These are phyloP conservation scores for Heliopora coerulea DNA, from an alignment of 92 coral and sea anemone species.

Conservation along the genomic window DNA sequence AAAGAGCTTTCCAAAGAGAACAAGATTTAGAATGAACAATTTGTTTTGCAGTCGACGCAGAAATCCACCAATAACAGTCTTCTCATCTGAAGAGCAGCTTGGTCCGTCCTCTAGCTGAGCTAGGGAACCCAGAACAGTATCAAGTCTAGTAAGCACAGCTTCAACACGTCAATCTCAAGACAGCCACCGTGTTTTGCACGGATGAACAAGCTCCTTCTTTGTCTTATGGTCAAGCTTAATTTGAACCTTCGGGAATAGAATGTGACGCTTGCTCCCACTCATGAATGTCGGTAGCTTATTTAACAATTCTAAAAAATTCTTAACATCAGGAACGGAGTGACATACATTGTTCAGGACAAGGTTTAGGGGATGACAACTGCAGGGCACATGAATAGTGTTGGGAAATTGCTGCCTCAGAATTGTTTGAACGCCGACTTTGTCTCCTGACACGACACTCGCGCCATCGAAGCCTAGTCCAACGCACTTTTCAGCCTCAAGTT, in stretches of 20 bases:
- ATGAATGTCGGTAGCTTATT: background rate
- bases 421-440: background rate
- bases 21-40: background rate
- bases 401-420: background rate
- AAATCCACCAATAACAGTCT: background rate
- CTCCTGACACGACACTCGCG: conserved; percentile 1
- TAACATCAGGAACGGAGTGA: background rate
- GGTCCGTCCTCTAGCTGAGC: background rate
- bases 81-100: background rate
- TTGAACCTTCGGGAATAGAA: background rate
- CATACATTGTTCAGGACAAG: background rate
- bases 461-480: conserved; percentile 8
- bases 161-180: background rate
- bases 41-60: background rate
- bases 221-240: background rate
- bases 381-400: background rate
- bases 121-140: background rate
- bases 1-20: background rate
- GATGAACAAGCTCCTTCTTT: background rate
- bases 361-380: background rate
- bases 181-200: background rate
- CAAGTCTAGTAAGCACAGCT: background rate
- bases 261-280: background rate
- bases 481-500: background rate
- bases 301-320: background rate